Percentiles rank a stretch among this genome's conserved stretches.
Evolutionary conservation across 2,797 vertebrate species (phyloP).

Genomic region (Vireo griseus): DNA sequence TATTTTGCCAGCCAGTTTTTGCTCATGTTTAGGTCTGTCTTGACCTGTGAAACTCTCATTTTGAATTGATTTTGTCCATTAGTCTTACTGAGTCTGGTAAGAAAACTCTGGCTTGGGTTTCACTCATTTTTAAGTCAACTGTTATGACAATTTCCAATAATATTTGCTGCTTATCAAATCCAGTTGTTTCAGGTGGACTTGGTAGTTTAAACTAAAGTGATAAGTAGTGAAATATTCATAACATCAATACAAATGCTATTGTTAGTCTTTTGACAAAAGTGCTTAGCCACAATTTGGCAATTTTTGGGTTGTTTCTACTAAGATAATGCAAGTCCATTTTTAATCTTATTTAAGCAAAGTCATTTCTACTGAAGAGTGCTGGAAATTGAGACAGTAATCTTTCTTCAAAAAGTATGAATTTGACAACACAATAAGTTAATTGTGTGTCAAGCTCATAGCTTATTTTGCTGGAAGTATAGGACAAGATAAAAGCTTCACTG

Average conservation of each 20-base stretch:
- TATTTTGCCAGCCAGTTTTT: neutral
- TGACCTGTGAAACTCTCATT: neutral
- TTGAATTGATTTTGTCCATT: neutral
- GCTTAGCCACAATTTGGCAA: neutral
- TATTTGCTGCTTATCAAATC: neutral
- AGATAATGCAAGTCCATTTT: neutral
- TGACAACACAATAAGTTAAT: neutral
- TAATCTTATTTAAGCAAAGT: neutral
- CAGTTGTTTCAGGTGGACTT: neutral
- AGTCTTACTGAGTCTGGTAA: neutral
- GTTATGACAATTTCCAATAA: neutral
- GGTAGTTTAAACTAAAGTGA: neutral
- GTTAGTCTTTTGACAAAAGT: neutral
- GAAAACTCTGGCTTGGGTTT: neutral
- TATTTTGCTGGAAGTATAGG: neutral
- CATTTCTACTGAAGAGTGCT: neutral
- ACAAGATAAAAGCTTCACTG: neutral
- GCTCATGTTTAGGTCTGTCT: neutral
- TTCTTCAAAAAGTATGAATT: neutral
- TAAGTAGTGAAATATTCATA: neutral
- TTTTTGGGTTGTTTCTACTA: neutral
- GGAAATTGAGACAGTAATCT: neutral
- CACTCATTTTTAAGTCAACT: neutral
- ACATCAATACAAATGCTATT: rapidly evolving
- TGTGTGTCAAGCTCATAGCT: neutral